Conservation (phyloP, 92 coral and sea anemone genomes). For the Heliopora coerulea region DNA sequence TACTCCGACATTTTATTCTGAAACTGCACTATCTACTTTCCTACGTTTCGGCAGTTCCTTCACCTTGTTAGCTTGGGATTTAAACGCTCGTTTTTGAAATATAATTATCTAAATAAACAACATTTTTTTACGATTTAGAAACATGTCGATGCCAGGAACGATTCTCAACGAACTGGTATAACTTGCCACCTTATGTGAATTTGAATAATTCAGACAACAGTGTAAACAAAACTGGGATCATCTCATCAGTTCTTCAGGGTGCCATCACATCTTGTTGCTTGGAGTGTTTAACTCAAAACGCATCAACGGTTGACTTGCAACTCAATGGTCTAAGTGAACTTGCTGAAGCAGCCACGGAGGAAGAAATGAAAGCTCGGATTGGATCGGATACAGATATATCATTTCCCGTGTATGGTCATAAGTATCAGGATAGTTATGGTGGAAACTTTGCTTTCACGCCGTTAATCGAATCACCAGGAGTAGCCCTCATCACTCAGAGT, state of each 20-base stretch:
- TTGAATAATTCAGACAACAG: not conserved
- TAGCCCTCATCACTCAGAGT: slow-evolving; percentile 55
- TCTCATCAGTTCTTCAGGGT: slow-evolving; percentile 41
- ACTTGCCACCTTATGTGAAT: slow-evolving; percentile 29
- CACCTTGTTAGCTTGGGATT: no score
- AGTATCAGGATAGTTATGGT: slow-evolving; percentile 53
- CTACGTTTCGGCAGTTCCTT: no score
- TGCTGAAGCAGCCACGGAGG: slow-evolving; percentile 16
- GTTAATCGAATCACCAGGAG: slow-evolving; percentile 61
- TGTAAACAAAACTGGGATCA: slow-evolving; percentile 12
- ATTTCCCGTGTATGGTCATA: slow-evolving; percentile 62
- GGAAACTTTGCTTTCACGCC: slow-evolving; percentile 65
- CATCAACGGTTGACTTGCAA: slow-evolving; percentile 32
- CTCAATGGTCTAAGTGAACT: slow-evolving; percentile 1
- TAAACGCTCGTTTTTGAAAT: no score
- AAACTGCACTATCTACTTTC: no score
- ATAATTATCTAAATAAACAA: no score
- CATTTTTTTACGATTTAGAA: not conserved
- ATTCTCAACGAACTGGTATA: slow-evolving; percentile 48
- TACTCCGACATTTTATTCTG: no score
- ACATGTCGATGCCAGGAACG: not conserved
- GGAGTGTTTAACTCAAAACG: slow-evolving; percentile 37
- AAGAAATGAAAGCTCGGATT: slow-evolving; percentile 34
- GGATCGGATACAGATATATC: slow-evolving; percentile 59
- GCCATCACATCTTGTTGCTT: slow-evolving; percentile 50